Evolutionary conservation across 2,888 invertebrate genomes (phyloP).

Genomic region (Archips crataeganus): DNA sequence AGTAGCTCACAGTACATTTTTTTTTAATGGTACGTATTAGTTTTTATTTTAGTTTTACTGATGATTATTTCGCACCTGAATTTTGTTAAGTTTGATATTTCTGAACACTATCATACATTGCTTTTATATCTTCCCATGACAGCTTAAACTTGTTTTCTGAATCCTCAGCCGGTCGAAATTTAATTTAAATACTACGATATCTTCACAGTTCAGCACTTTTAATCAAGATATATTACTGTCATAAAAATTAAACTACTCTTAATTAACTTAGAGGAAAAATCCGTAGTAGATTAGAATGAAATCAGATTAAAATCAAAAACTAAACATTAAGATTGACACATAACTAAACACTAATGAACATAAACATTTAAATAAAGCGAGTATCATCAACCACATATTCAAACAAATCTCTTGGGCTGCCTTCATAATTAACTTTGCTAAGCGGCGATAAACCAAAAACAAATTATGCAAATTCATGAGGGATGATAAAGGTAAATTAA

Average conservation of each 20-base stretch:
- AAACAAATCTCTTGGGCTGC: slow-evolving; percentile 37
- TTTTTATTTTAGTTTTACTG: no score
- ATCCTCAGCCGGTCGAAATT: not conserved
- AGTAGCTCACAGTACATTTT: no score
- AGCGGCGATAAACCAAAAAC: slow-evolving; percentile 41
- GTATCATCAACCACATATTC: slow-evolving; percentile 22
- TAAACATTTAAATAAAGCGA: slow-evolving; percentile 5
- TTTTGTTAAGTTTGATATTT: no score
- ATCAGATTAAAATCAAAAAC: not conserved
- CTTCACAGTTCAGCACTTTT: not conserved
- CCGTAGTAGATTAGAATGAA: not conserved
- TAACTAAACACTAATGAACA: not conserved
- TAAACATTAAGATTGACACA: not conserved
- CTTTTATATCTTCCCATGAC: not conserved
- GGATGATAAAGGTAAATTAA: slow-evolving; percentile 42
- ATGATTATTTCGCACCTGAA: no score
- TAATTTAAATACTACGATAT: not conserved
- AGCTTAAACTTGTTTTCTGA: not conserved
- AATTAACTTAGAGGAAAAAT: not conserved
- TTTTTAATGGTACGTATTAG: no score
- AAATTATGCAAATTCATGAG: slow-evolving; percentile 42
- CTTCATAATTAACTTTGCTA: slow-evolving; percentile 45
- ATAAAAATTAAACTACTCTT: not conserved
- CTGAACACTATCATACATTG: no score
- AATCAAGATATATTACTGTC: not conserved